phyloP scores from a whole-genome alignment of 2,797 vertebrate genomes.

The Enteromius radiatus region DNA sequence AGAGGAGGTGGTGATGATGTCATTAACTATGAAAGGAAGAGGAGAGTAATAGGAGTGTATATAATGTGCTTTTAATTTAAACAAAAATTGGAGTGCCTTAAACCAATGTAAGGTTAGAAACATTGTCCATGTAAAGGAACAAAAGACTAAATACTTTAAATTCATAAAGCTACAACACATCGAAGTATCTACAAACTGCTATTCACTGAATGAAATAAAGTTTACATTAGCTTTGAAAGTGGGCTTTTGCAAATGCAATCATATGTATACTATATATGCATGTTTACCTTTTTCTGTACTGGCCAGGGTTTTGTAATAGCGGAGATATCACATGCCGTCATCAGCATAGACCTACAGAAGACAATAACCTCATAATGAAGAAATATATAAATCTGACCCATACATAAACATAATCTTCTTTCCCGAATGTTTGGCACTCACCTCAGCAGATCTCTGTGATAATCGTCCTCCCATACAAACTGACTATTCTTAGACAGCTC shows the following conservation, averaged over 20 bases:
- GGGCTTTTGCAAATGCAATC: not conserved
- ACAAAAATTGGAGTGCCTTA: not conserved
- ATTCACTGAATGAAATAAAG: not conserved
- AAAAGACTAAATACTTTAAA: not conserved
- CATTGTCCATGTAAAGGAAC: not conserved
- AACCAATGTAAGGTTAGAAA: not conserved
- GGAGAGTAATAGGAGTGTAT: not conserved
- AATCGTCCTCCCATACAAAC: conserved; percentile 88
- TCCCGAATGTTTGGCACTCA: conserved; percentile 60
- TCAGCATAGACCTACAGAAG: conserved; percentile 91
- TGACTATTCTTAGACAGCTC: conserved; percentile 91
- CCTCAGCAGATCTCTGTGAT: conserved; percentile 91
- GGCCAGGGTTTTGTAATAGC: conserved; percentile 99
- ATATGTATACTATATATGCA: no score
- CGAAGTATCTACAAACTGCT: not conserved
- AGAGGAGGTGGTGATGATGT: not conserved
- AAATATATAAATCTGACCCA: not conserved
- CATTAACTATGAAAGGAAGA: not conserved
- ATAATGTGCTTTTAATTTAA: not conserved
- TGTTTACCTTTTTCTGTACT: conserved; percentile 88
- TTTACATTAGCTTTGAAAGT: not conserved
- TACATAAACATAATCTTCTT: not conserved
- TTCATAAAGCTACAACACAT: not conserved
- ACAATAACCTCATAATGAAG: conserved; percentile 48
- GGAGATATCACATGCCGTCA: conserved; percentile 97